phyloP scores from a whole-genome alignment of 2,113 vertebrate species.

The Paradoxurus hermaphroditus region DNA sequence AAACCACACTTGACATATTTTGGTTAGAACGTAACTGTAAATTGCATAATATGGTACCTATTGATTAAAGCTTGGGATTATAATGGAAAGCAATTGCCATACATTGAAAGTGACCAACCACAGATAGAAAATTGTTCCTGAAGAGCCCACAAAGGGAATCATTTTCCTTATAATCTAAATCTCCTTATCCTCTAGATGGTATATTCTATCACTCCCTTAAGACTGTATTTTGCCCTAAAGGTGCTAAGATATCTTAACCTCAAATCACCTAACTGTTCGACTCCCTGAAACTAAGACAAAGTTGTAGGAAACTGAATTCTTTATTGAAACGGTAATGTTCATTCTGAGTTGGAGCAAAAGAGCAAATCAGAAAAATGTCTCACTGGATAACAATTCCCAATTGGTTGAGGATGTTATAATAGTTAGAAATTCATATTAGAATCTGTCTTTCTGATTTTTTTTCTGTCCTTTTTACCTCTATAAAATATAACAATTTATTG shows the following conservation, averaged over 20 bases:
- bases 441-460: background rate
- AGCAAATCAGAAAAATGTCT: background rate
- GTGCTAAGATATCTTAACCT: background rate
- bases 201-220: conserved; percentile 7
- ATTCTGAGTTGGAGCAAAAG: background rate
- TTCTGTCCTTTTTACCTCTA: background rate
- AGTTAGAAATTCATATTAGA: conserved; percentile 1
- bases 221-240: background rate
- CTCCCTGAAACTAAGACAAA: conserved; percentile 33
- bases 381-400: background rate
- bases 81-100: conserved; percentile 66
- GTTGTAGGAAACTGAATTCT: background rate
- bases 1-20: conserved; percentile 78
- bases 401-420: background rate
- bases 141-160: conserved; percentile 55
- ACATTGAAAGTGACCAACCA: conserved; percentile 63
- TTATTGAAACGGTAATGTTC: background rate
- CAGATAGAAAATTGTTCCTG: conserved; percentile 57
- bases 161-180: conserved; percentile 64
- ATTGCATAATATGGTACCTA: conserved; percentile 66
- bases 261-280: background rate
- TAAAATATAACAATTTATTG: background rate
- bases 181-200: background rate
- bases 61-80: conserved; percentile 63
- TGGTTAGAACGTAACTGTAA: conserved; percentile 73